Evolutionary conservation across 1,140 invertebrate genomes (phyloP), one percentile per base, ranked within the genome.

Genomic region (Galendromus occidentalis): DNA sequence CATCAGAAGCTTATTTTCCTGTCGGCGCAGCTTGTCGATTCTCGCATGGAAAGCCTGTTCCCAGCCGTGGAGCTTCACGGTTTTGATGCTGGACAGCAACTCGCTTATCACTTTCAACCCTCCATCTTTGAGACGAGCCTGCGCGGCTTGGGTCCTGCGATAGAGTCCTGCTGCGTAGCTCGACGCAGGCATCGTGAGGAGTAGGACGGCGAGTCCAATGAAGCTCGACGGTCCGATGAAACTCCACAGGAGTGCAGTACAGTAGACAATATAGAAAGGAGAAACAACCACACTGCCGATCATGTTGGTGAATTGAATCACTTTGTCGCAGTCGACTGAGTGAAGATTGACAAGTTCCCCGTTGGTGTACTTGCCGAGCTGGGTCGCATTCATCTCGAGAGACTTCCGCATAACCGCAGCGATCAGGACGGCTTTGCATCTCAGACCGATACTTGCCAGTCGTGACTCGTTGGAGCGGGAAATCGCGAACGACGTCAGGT

Each of bases 251-350:
- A 96, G 92, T 72, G 86, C 92, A 17, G 95, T 74, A 0, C 88
- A 85, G 9, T 95, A 73, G 12, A 76, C 78, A 69, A 97, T 95
- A 79, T 95, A 91, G 7, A 96, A 76, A 0, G 92, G 93, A 1
- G 88, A 91, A 0, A 91, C 95, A 92, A 92, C 97, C 69, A 97
- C 82, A 84, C 92, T 91, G 75, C 95, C 93, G 65, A 97, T 77
- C 73, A 93, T 95, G 0, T 85, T 83, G 1, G 85, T 86, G 39
- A 92, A 76, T 72, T 92, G 88, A 80, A 91, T 85, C 70, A 93
- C 88, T 67, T 87, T 77, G 71, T 85, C 83, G 1, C 82, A 82
- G 75, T 91, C 88, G 0, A 91, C 87, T 0, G 91, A 85, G 89
- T 94, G 94, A 63, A 95, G 76, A 75, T 94, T 94, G 0, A 94